A percentile compares a stretch with the other conserved stretches of the same genome.
phyloP scores from a whole-genome alignment of 2,797 vertebrate species.

The Etheostoma perlongum region DNA sequence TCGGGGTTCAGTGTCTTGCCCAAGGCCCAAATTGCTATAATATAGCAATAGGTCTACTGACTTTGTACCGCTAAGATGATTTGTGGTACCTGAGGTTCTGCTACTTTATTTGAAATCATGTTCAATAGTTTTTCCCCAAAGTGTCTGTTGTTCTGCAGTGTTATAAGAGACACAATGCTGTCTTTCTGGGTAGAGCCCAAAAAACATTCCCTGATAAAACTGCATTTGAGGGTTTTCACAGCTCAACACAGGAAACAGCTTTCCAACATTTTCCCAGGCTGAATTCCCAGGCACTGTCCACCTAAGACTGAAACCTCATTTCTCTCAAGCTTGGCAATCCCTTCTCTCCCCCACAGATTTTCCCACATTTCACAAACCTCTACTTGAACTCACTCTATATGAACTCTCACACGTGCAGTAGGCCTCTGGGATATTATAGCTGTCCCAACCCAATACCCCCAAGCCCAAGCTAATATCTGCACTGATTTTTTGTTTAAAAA shows the following conservation, averaged over 20 bases:
- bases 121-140: not conserved
- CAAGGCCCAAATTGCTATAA: no score
- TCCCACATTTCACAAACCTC: constrained; percentile 50
- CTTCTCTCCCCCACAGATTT: constrained; percentile 38
- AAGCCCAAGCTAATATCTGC: not conserved
- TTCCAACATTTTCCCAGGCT: constrained; percentile 61
- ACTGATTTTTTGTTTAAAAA: constrained; percentile 1
- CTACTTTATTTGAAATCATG: not conserved
- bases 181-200: constrained; percentile 1
- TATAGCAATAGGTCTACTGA: no score
- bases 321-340: constrained; percentile 21
- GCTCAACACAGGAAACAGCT: constrained; percentile 52
- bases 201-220: constrained; percentile 17
- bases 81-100: not conserved
- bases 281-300: constrained; percentile 61
- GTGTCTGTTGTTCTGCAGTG: not conserved
- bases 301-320: constrained; percentile 53
- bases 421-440: constrained; percentile 13
- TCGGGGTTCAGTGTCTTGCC: no score
- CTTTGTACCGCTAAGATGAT: no score
- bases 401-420: constrained; percentile 20
- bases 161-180: not conserved
- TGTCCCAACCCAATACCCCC: not conserved
- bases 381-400: constrained; percentile 43
- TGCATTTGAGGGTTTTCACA: constrained; percentile 45